Conservation (phyloP, 2,888 invertebrate genomes). For the Cataglyphis livida region DNA sequence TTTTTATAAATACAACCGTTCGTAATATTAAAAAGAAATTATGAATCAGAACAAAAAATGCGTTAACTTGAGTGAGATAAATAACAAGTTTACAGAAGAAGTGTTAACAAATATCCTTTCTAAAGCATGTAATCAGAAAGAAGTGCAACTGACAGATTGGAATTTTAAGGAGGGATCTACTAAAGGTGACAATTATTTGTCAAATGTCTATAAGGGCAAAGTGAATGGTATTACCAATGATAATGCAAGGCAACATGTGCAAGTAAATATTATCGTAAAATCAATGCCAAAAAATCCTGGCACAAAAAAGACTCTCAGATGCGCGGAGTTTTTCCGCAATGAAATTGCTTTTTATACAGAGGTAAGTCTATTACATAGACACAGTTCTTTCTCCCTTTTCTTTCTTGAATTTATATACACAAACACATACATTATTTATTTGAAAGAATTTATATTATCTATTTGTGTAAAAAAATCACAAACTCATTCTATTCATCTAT, state of each 20-base stretch:
- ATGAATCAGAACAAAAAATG: background rate
- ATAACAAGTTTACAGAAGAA: slow-evolving; percentile 84
- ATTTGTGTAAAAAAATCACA: background rate
- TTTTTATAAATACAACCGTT: background rate
- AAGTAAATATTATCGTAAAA: slow-evolving; percentile 88
- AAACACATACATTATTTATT: background rate
- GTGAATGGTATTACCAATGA: slow-evolving; percentile 86
- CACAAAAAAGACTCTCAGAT: slow-evolving; percentile 89
- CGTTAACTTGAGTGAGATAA: slow-evolving; percentile 62
- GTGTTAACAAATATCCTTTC: slow-evolving; percentile 85
- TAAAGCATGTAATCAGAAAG: slow-evolving; percentile 78
- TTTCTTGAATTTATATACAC: background rate
- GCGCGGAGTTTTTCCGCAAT: slow-evolving; percentile 90
- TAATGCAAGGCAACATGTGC: slow-evolving; percentile 71
- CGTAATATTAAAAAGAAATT: background rate
- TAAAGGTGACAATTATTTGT: slow-evolving; percentile 91
- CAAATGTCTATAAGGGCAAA: slow-evolving; percentile 88
- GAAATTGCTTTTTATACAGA: slow-evolving; percentile 89
- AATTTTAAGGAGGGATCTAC: slow-evolving; percentile 85
- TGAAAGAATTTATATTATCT: slow-evolving; percentile 5
- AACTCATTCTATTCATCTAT: background rate
- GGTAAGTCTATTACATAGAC: slow-evolving; percentile 65
- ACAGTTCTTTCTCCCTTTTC: background rate
- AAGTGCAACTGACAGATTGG: slow-evolving; percentile 84
- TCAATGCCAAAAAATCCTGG: slow-evolving; percentile 89